Base-by-base conservation (phyloP, 2,113 vertebrate genomes). In the Phyllopteryx taeniolatus region DNA sequence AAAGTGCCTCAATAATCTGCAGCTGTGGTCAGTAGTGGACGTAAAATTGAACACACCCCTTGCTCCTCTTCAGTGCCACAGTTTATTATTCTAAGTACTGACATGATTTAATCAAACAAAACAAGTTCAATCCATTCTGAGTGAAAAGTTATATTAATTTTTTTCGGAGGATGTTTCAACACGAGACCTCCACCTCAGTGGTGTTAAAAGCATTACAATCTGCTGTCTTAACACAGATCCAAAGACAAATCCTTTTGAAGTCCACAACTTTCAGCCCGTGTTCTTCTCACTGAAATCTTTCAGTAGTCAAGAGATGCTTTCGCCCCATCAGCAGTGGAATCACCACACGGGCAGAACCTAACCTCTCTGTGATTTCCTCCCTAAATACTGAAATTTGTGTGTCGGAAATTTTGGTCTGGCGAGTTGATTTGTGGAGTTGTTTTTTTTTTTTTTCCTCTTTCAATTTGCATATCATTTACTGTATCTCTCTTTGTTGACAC, bases 381-480 rank as follows among this genome's bases (percentile, higher is more conserved):
- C 86, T 84, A 85, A 91, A 87, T 85, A 79, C 79, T 76, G 87
- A 79, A 88, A 87, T 85, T 79, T 87, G 80, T 88, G 79, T 88
- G 84, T 83, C 83, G 85, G 89, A 90, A 87, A 87, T 79, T 80
- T 87, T 67, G 80, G 85, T 80, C 83, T 70, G 86, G 87, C 83
- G 80, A 91, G 86, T 87, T 82, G 85, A 91, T 91, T 90, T 91
- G 87, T 87, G 71, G 79, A 77, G 81, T 71, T 68, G 68, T 85
- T 90, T 85, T 82, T 85, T 91, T 86, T 81, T 81, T 75, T 78
- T 31, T 83, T 76, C 11, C 43, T 47, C 64, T 47, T 88, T 85
- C 79, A 87, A 92, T 93, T 92, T 92, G 90, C 92, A 93, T 94
- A 94, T 94, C 91, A 91, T 92, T 92, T 92, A 89, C 90, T 90